phyloP scores from a whole-genome alignment of 2,113 vertebrate species.

The Silurus meridionalis region DNA sequence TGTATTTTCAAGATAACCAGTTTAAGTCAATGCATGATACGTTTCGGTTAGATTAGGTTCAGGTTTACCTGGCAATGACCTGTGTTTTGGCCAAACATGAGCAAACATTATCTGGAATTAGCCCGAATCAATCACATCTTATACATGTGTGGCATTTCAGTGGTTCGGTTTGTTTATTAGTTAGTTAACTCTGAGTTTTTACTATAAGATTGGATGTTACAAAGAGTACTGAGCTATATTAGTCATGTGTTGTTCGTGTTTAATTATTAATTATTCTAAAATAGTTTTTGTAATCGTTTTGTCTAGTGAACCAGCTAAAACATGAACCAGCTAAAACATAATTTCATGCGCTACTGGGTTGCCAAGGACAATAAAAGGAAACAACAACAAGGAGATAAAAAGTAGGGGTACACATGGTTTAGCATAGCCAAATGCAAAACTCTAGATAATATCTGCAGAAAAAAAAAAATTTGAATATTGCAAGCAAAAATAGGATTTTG shows the following conservation, averaged over 20 bases:
- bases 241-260: background rate
- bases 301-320: background rate
- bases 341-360: background rate
- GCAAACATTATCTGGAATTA: too few relatives aligned
- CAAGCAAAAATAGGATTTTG: background rate
- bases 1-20: background rate
- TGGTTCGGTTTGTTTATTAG: too few relatives aligned
- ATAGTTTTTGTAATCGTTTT: too few relatives aligned
- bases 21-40: background rate
- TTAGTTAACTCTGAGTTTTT: too few relatives aligned
- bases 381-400: background rate
- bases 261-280: background rate
- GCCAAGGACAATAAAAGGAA: background rate
- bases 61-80: background rate
- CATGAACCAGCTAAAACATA: background rate
- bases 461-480: background rate
- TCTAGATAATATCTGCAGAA: background rate
- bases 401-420: background rate
- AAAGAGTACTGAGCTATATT: too few relatives aligned
- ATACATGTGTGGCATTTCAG: too few relatives aligned
- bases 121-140: too few relatives aligned
- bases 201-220: too few relatives aligned
- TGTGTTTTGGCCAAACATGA: background rate
- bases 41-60: background rate
- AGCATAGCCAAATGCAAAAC: background rate